Evolutionary conservation across 2,113 vertebrate species (phyloP).

Genomic region (Alligator sinensis): DNA sequence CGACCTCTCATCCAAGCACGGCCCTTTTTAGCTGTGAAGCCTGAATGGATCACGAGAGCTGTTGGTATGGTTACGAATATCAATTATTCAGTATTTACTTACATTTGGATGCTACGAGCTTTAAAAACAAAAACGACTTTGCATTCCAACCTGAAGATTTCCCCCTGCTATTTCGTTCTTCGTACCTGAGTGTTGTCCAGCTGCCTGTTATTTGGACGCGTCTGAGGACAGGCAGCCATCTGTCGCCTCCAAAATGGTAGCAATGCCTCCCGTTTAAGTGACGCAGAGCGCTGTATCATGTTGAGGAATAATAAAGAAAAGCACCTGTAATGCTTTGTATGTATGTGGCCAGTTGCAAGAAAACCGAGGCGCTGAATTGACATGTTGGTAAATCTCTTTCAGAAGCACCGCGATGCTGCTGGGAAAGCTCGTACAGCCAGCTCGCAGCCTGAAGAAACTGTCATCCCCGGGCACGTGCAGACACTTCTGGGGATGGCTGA

Average conservation of each 20-base stretch:
- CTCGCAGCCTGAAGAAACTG: constrained; percentile 26
- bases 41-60: background rate
- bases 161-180: background rate
- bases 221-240: background rate
- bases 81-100: background rate
- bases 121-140: background rate
- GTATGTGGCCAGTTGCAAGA: background rate
- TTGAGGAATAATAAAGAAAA: background rate
- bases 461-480: constrained; percentile 65
- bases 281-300: background rate
- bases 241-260: background rate
- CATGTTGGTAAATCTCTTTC: constrained; percentile 28
- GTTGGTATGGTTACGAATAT: background rate
- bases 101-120: background rate
- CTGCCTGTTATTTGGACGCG: background rate
- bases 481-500: constrained; percentile 95
- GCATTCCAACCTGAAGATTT: background rate
- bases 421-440: constrained; percentile 47
- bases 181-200: background rate
- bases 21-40: background rate
- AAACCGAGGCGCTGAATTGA: background rate
- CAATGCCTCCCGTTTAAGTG: background rate
- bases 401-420: constrained; percentile 72
- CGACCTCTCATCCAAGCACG: background rate
- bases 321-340: background rate